These are phyloP conservation scores for Drosophila birchii DNA, from an alignment of 2,888 invertebrate species.

Conservation along the genomic window DNA sequence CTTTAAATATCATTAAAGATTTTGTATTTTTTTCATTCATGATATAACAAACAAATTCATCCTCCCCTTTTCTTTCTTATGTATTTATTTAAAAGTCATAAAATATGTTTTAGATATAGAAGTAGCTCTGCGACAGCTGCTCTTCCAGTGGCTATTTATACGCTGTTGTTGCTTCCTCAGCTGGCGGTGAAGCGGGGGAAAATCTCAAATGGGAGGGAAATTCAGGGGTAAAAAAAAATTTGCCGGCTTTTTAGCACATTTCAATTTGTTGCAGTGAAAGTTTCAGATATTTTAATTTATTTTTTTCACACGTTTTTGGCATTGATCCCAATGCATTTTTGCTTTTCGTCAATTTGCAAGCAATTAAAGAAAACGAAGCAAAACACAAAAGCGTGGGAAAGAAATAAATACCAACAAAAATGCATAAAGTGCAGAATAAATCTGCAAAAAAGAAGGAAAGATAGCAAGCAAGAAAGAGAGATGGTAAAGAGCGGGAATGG, in stretches of 20 bases:
- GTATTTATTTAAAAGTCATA: constrained; percentile 12
- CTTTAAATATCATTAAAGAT: background rate
- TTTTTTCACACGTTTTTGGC: constrained; percentile 68
- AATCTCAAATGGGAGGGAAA: constrained; percentile 6
- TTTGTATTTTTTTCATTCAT: background rate
- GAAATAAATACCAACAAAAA: constrained; percentile 27
- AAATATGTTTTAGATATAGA: constrained; percentile 23
- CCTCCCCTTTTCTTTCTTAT: background rate
- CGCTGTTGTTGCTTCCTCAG: constrained; percentile 21
- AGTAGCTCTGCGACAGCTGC: constrained; percentile 34
- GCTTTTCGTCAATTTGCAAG: constrained; percentile 44
- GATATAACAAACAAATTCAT: background rate
- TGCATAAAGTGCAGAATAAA: constrained; percentile 47
- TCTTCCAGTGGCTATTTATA: constrained; percentile 24
- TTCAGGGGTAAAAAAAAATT: constrained; percentile 11
- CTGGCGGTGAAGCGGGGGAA: constrained; percentile 17
- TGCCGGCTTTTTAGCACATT: constrained; percentile 28
- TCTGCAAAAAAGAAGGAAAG: constrained; percentile 27
- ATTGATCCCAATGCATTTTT: constrained; percentile 69
- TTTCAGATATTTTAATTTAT: constrained; percentile 35
- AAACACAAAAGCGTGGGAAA: constrained; percentile 39
- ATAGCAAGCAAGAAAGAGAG: constrained; percentile 5
- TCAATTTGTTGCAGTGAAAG: constrained; percentile 65
- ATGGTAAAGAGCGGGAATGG: constrained; percentile 30
- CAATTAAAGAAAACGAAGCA: constrained; percentile 51